Base-by-base conservation (phyloP, 2,797 vertebrate species). In the Helarctos malayanus region DNA sequence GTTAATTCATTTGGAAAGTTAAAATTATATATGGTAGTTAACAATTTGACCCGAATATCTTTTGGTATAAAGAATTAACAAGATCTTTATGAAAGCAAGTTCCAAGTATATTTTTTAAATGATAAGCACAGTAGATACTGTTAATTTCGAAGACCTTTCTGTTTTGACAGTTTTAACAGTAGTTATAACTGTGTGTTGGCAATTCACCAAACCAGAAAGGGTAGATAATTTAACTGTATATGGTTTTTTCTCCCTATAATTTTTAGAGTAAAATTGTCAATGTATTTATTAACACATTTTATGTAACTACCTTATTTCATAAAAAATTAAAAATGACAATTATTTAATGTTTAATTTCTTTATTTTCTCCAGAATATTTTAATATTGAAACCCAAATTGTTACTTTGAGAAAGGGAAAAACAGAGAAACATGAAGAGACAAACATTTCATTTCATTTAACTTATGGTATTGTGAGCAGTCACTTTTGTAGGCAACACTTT, bases 321-420 rank as follows among this genome's bases (percentile, higher is more conserved):
- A 95, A 89, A 49, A 98, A 98, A 98, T 96, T 92, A 97, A 98
- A 98, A 94, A 98, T 95, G 97, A 98, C 97, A 97, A 98, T 56
- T 45, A 94, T 98, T 92, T 87, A 73, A 96, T 98, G 98, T 98
- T 99, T 98, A 95, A 98, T 98, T 84, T 98, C 98, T 99, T 99
- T 99, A 99, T 99, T 99, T 98, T 98, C 95, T 97, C 98, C 98
- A 98, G 99, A 98, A 98, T 98, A 98, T 98, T 98, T 99, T 98
- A 97, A 98, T 98, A 98, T 98, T 95, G 98, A 98, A 99, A 98
- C 97, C 98, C 98, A 98, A 98, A 96, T 98, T 97, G 94, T 98
- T 98, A 98, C 95, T 99, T 97, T 95, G 97, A 98, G 98, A 97
- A 98, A 98, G 98, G 97, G 98, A 86, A 98, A 96, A 98, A 95